Conservation (phyloP, 2,797 vertebrate species). For the Acridotheres tristis region DNA sequence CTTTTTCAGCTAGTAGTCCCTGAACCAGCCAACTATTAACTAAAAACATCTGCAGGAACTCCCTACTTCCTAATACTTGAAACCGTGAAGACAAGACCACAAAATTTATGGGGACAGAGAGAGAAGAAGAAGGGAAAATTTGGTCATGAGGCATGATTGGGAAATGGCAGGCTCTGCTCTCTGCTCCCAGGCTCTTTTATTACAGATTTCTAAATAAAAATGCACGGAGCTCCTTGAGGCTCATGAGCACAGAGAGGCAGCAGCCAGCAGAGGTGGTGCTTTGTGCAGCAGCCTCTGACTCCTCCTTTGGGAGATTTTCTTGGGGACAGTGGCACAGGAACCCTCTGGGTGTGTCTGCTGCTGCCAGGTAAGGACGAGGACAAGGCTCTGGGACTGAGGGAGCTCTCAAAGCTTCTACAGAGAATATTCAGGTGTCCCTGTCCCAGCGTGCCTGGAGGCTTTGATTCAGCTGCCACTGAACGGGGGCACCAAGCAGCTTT, state of each 20-base stretch:
- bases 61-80: not conserved
- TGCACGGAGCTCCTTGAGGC: not conserved
- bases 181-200: not conserved
- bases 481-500: not conserved
- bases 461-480: not conserved
- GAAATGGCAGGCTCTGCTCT: not conserved
- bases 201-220: not conserved
- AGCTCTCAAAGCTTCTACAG: not conserved
- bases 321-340: not conserved
- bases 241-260: not conserved
- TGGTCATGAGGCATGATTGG: not conserved
- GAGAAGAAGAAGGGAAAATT: not conserved
- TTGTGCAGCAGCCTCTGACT: not conserved
- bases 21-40: not conserved
- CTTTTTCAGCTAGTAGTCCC: not conserved
- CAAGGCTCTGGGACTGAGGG: not conserved
- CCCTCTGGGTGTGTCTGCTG: not conserved
- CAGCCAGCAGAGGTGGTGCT: too few species aligned
- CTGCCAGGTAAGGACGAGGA: not conserved
- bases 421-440: not conserved
- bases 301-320: not conserved
- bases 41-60: not conserved
- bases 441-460: not conserved
- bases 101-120: not conserved
- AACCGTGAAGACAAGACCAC: not conserved